Conservation (phyloP, 2,888 invertebrate species). For the Mesorhabditis spiculigera region DNA sequence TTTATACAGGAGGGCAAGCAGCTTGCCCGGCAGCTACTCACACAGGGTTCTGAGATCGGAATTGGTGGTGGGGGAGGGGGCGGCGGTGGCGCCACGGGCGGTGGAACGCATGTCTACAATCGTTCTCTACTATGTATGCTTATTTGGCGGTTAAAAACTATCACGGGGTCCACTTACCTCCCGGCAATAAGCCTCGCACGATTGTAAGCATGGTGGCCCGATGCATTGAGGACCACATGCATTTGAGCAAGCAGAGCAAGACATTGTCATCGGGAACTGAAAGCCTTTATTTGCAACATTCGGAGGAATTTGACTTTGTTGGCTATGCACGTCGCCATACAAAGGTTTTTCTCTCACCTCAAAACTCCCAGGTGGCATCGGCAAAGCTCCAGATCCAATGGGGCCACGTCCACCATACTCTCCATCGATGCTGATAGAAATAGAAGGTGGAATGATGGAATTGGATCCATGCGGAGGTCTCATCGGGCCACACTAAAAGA, state of each 20-base stretch:
- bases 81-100: neutral
- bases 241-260: neutral
- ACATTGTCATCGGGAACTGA: neutral
- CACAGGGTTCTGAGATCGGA: neutral
- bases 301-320: no score
- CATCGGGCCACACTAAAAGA: neutral
- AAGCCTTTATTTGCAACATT: neutral
- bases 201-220: neutral
- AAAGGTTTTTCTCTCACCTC: neutral
- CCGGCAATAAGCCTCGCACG: neutral
- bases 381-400: neutral
- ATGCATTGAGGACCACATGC: neutral
- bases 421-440: neutral
- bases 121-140: neutral
- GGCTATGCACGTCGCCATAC: neutral
- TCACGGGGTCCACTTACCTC: neutral
- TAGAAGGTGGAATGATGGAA: neutral
- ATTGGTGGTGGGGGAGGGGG: slow-evolving; percentile 1
- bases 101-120: neutral
- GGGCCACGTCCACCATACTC: neutral
- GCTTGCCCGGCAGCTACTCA: slow-evolving; percentile 1
- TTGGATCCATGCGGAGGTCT: neutral
- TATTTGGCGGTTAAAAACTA: neutral
- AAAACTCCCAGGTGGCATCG: neutral
- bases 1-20: slow-evolving; percentile 2